Evolutionary conservation across 2,113 vertebrate genomes (phyloP).

Genomic region (Larimichthys polyactis): DNA sequence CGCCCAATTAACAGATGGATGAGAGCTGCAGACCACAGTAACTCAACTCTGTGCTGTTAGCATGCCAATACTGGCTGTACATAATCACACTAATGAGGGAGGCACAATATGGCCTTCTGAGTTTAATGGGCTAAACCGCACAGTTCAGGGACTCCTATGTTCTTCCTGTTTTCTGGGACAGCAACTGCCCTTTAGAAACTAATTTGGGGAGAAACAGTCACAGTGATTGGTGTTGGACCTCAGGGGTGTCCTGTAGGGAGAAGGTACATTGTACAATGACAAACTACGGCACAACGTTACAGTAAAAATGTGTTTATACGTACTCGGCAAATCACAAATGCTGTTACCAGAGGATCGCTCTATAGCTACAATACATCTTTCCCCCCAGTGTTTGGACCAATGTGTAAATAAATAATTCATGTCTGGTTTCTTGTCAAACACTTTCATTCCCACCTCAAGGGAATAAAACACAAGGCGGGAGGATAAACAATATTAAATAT

Average conservation of each 20-base stretch:
- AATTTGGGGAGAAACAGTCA: background rate
- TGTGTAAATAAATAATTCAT: conserved; percentile 48
- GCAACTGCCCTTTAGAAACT: background rate
- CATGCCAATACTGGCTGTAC: conserved; percentile 30
- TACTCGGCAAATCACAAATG: background rate
- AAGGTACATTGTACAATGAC: background rate
- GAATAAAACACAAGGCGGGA: background rate
- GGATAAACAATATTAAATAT: conserved; percentile 21
- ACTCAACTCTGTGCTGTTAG: conserved; percentile 35
- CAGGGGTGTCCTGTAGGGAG: background rate
- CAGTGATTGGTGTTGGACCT: background rate
- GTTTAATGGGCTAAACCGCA: conserved; percentile 49
- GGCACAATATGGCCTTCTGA: conserved; percentile 1
- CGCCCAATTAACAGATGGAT: conserved; percentile 67
- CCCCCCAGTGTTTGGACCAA: conserved; percentile 17
- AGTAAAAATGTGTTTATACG: too few relatives aligned
- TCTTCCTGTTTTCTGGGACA: conserved; percentile 33
- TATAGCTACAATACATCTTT: background rate
- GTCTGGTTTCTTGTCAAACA: conserved; percentile 1
- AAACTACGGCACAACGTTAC: background rate
- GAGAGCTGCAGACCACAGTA: conserved; percentile 33
- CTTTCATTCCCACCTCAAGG: conserved; percentile 31
- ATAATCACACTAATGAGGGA: conserved; percentile 53
- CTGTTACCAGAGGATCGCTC: background rate
- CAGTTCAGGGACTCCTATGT: conserved; percentile 10